Evolutionary conservation across 2,888 invertebrate genomes (phyloP).

Genomic region (Mylabris sibirica): DNA sequence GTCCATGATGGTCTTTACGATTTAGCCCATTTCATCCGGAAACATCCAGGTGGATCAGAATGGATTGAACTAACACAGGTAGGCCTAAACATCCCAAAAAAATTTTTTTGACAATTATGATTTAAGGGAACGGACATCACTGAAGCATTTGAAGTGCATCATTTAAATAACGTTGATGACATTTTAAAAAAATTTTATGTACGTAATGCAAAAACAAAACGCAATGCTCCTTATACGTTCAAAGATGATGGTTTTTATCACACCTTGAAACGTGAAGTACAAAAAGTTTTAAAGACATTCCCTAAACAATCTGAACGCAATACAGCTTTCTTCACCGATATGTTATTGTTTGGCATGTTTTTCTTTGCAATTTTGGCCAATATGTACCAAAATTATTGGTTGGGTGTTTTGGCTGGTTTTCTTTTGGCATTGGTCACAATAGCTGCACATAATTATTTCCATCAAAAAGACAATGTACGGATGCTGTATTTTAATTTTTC

Average conservation of each 20-base stretch:
- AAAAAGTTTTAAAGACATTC: slow-evolving; percentile 64
- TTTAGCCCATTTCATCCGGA: slow-evolving; percentile 76
- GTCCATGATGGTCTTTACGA: slow-evolving; percentile 83
- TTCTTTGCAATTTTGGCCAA: slow-evolving; percentile 49
- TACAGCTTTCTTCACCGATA: slow-evolving; percentile 60
- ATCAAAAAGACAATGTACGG: slow-evolving; percentile 77
- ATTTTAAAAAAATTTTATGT: slow-evolving; percentile 73
- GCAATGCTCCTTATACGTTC: slow-evolving; percentile 78
- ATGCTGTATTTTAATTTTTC: slow-evolving; percentile 80
- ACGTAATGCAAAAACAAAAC: slow-evolving; percentile 67
- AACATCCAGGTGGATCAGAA: slow-evolving; percentile 86
- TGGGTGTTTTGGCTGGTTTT: slow-evolving; percentile 65
- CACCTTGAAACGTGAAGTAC: slow-evolving; percentile 68
- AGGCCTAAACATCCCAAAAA: slow-evolving; percentile 27
- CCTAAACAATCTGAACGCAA: slow-evolving; percentile 56
- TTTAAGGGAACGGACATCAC: slow-evolving; percentile 79
- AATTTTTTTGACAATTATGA: background rate
- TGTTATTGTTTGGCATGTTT: slow-evolving; percentile 53
- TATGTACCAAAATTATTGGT: slow-evolving; percentile 55
- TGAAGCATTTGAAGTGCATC: slow-evolving; percentile 80
- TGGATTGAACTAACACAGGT: slow-evolving; percentile 78
- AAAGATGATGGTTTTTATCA: slow-evolving; percentile 77
- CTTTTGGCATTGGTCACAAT: slow-evolving; percentile 68
- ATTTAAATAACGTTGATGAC: slow-evolving; percentile 66
- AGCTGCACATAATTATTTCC: slow-evolving; percentile 79